Percentiles rank a stretch among this genome's conserved stretches.
phyloP scores from a whole-genome alignment of 2,888 invertebrate species.

The Andrena flavipes region DNA sequence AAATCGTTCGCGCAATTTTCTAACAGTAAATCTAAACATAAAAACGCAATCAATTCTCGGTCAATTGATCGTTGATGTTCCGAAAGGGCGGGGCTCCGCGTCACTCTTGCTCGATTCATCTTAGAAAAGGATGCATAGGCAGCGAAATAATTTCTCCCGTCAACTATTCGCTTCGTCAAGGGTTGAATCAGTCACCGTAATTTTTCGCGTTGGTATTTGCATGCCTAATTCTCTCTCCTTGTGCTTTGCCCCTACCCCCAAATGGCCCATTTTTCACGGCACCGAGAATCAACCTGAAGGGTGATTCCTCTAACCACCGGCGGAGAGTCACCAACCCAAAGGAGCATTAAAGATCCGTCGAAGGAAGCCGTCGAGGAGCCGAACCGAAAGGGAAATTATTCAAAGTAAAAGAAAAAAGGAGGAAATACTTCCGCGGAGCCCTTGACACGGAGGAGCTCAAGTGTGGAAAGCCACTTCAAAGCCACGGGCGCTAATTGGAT shows the following conservation, averaged over 20 bases:
- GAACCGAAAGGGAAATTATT: conserved; percentile 69
- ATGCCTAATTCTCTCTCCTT: too few species aligned
- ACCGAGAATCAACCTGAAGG: not conserved
- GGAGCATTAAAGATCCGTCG: conserved; percentile 27
- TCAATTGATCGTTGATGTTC: too few species aligned
- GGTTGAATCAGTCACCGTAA: too few species aligned
- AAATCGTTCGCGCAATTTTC: not conserved
- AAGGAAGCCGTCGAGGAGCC: conserved; percentile 44
- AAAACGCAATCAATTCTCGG: too few species aligned
- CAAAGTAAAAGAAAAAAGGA: conserved; percentile 61
- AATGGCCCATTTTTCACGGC: conserved; percentile 6
- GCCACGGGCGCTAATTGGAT: conserved; percentile 80
- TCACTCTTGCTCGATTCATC: too few species aligned
- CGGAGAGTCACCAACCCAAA: not conserved
- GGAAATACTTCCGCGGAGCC: conserved; percentile 69
- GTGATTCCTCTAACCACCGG: conserved; percentile 3
- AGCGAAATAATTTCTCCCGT: too few species aligned
- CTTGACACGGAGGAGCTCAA: conserved; percentile 74
- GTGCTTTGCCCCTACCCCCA: not conserved
- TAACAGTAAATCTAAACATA: not conserved
- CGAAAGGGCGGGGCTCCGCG: too few species aligned
- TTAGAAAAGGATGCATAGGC: too few species aligned
- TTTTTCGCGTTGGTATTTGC: too few species aligned
- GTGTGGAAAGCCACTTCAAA: conserved; percentile 78
- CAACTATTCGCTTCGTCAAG: too few species aligned